Percentiles rank a stretch among this genome's conserved stretches.
Conservation (phyloP, 1,140 invertebrate species). For the Dendrolimus punctatus region DNA sequence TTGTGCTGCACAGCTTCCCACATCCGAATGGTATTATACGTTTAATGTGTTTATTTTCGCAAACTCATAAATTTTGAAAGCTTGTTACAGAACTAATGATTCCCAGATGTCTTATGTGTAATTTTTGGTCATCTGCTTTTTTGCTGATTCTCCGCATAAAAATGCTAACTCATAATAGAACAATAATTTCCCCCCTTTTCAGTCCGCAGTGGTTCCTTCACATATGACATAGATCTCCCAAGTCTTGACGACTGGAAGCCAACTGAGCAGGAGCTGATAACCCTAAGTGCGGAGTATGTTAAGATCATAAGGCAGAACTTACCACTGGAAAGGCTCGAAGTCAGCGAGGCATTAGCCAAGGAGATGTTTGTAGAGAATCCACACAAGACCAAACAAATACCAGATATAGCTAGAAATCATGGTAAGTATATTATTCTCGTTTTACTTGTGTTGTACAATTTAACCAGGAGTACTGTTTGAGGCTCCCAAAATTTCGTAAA, state of each 20-base stretch:
- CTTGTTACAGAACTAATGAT: background rate
- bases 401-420: slow-evolving; percentile 78
- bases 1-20: slow-evolving; percentile 91
- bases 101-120: too few relatives aligned
- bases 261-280: slow-evolving; percentile 80
- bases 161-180: too few relatives aligned
- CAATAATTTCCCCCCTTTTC: slow-evolving; percentile 21
- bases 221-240: slow-evolving; percentile 88
- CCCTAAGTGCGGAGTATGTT: slow-evolving; percentile 83
- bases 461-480: too few relatives aligned
- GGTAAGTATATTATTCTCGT: slow-evolving; percentile 32
- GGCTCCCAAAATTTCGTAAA: too few relatives aligned
- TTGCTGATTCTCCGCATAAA: too few relatives aligned
- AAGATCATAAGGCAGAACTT: slow-evolving; percentile 75
- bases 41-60: background rate
- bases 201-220: slow-evolving; percentile 92
- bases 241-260: slow-evolving; percentile 85
- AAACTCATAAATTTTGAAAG: background rate
- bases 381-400: slow-evolving; percentile 88
- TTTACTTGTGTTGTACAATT: background rate
- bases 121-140: background rate
- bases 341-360: slow-evolving; percentile 79
- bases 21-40: slow-evolving; percentile 84
- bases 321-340: slow-evolving; percentile 83
- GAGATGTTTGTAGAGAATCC: slow-evolving; percentile 91